Evolutionary conservation across 2,888 invertebrate species (phyloP).

Genomic region (Phania funesta): DNA sequence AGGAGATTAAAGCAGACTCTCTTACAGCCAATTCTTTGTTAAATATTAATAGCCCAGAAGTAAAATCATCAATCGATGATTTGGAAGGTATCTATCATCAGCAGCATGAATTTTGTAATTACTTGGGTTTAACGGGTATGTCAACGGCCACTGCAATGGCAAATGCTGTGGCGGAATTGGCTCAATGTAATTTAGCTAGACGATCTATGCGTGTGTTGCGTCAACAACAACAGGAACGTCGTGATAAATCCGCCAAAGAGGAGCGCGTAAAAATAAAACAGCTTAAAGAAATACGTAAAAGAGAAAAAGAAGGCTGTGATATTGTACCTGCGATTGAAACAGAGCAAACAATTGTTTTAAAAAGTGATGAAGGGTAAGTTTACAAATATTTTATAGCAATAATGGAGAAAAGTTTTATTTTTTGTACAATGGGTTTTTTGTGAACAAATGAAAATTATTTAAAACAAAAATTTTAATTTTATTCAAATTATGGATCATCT

Average conservation of each 20-base stretch:
- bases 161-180: constrained; percentile 74
- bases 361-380: constrained; percentile 50
- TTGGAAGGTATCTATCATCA: constrained; percentile 70
- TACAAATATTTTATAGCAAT: background rate
- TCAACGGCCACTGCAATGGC: constrained; percentile 77
- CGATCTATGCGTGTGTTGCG: constrained; percentile 76
- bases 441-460: too few relatives aligned
- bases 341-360: background rate
- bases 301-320: constrained; percentile 23
- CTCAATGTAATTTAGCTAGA: constrained; percentile 74
- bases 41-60: background rate
- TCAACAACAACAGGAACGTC: constrained; percentile 73
- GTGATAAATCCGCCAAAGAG: constrained; percentile 55
- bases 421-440: too few relatives aligned
- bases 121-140: constrained; percentile 77
- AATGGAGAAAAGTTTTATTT: too few relatives aligned
- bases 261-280: constrained; percentile 46
- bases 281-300: constrained; percentile 32
- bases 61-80: constrained; percentile 15
- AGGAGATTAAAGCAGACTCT: background rate
- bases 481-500: too few relatives aligned
- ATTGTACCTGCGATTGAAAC: background rate
- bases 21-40: background rate
- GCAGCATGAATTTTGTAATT: constrained; percentile 80
- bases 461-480: too few relatives aligned